A percentile compares a stretch with the other conserved stretches of the same genome.
Evolutionary conservation across 2,888 invertebrate genomes (phyloP).

Genomic region (Gasteruption jaculator): DNA sequence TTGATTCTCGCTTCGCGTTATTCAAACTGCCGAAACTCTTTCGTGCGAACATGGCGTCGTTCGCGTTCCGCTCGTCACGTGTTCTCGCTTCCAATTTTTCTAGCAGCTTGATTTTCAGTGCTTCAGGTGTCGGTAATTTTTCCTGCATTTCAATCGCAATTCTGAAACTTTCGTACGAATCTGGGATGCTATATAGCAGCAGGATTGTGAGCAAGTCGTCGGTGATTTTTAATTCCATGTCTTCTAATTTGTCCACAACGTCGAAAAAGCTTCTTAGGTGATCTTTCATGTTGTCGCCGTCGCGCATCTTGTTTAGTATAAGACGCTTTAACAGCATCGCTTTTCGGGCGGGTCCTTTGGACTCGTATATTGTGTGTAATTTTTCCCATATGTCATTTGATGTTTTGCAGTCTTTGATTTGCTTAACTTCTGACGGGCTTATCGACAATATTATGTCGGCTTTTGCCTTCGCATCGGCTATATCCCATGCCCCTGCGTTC

Average conservation of each 20-base stretch:
- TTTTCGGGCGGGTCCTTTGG: constrained; percentile 19
- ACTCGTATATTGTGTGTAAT: constrained; percentile 14
- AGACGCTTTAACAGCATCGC: constrained; percentile 21
- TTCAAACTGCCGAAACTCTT: background rate
- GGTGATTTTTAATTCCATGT: constrained; percentile 18
- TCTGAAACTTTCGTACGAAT: constrained; percentile 16
- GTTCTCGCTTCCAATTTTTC: constrained; percentile 9
- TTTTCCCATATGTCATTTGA: constrained; percentile 18
- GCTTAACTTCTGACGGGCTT: constrained; percentile 16
- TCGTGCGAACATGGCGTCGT: constrained; percentile 4
- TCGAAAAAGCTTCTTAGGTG: constrained; percentile 19
- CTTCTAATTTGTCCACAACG: constrained; percentile 18
- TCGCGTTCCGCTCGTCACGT: background rate
- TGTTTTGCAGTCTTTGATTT: constrained; percentile 19
- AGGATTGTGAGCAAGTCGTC: constrained; percentile 11
- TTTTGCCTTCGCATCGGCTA: constrained; percentile 18
- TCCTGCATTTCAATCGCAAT: constrained; percentile 19
- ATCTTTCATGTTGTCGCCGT: constrained; percentile 15
- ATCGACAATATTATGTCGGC: constrained; percentile 21
- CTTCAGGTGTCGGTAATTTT: constrained; percentile 10
- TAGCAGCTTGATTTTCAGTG: constrained; percentile 11
- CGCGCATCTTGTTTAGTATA: constrained; percentile 17
- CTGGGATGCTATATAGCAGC: constrained; percentile 18
- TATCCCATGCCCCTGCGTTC: constrained; percentile 12
- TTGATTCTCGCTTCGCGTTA: background rate